Evolutionary conservation across 2,888 invertebrate genomes (phyloP).

Genomic region (Agriotes lineatus): DNA sequence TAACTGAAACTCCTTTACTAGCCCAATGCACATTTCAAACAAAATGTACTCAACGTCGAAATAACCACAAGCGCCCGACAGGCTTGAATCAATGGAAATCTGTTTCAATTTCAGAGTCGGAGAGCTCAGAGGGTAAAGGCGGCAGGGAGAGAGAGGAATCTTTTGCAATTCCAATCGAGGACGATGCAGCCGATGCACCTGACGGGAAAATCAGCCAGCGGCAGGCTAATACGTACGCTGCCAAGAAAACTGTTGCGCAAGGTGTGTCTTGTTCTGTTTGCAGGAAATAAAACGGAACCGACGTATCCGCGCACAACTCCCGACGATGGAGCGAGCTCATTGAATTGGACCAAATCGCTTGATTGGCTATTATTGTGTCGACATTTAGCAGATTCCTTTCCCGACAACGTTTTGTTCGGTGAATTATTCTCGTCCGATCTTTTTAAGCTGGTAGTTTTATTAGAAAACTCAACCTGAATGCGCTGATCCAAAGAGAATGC

Average conservation of each 20-base stretch:
- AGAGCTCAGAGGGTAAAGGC: constrained; percentile 29
- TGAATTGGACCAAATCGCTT: constrained; percentile 6
- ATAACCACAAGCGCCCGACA: too few species aligned
- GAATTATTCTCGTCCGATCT: constrained; percentile 9
- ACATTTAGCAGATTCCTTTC: not conserved
- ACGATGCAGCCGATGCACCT: constrained; percentile 18
- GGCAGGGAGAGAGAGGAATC: constrained; percentile 35
- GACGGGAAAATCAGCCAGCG: constrained; percentile 44
- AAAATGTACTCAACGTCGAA: too few species aligned
- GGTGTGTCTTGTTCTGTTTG: constrained; percentile 52
- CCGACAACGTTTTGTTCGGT: not conserved
- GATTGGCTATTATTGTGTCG: constrained; percentile 11
- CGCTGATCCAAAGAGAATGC: too few species aligned
- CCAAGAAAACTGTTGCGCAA: constrained; percentile 73
- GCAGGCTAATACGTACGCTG: constrained; percentile 66
- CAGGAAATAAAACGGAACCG: constrained; percentile 4
- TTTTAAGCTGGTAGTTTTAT: too few species aligned
- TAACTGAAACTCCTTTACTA: too few species aligned
- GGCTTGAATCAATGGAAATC: too few species aligned
- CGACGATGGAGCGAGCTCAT: not conserved
- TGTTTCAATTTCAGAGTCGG: constrained; percentile 37
- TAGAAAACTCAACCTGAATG: too few species aligned
- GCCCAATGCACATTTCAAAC: too few species aligned
- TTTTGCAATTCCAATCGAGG: constrained; percentile 28
- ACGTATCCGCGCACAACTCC: not conserved